Conservation (phyloP, 2,888 invertebrate species). For the Orthosia cruda region DNA sequence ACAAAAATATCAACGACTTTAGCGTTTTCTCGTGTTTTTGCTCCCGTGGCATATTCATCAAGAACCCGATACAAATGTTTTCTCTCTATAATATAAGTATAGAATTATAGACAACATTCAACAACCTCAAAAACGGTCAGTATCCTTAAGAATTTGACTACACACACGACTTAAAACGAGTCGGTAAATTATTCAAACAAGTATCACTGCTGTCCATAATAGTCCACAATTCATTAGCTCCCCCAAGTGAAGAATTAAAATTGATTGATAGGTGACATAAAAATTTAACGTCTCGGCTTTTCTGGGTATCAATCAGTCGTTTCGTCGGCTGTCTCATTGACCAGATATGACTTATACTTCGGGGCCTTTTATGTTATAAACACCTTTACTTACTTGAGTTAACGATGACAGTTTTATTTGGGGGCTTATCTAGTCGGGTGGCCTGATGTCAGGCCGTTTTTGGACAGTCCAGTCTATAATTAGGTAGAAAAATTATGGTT, state of each 20-base stretch:
- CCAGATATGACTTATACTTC: conserved; percentile 75
- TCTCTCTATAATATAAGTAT: no score
- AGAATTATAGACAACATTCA: no score
- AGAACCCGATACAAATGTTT: no score
- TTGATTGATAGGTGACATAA: conserved; percentile 90
- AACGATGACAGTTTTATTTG: conserved; percentile 73
- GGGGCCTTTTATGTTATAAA: conserved; percentile 79
- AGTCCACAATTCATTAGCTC: conserved; percentile 67
- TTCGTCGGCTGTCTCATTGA: conserved; percentile 64
- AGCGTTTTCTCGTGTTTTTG: no score
- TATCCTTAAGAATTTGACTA: not conserved
- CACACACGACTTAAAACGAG: not conserved
- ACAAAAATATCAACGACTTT: not conserved
- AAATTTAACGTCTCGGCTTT: conserved; percentile 84
- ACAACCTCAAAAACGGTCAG: not conserved
- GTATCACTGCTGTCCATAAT: conserved; percentile 39
- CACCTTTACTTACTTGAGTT: conserved; percentile 73
- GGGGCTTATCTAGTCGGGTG: conserved; percentile 63
- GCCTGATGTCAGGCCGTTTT: conserved; percentile 50
- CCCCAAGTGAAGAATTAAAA: conserved; percentile 81
- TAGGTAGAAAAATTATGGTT: conserved; percentile 20
- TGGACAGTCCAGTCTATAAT: conserved; percentile 43
- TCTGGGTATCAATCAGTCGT: conserved; percentile 84
- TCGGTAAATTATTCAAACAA: conserved; percentile 35
- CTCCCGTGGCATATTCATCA: no score